These are phyloP conservation scores for Leucoma salicis DNA, from an alignment of 2,888 invertebrate species.

Conservation along the genomic window DNA sequence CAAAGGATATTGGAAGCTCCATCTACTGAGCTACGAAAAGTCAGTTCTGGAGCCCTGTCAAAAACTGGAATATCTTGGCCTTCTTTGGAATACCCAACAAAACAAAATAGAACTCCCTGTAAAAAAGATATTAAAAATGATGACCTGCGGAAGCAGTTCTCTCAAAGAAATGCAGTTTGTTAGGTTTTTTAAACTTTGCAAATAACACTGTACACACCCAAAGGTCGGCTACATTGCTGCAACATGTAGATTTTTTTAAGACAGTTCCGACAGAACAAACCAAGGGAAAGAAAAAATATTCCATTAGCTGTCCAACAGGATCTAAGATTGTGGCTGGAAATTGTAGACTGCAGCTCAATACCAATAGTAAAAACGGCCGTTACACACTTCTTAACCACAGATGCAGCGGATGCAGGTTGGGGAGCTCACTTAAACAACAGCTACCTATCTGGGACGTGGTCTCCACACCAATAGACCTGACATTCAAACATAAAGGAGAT, in stretches of 20 bases:
- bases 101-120: not conserved
- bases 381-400: conserved; percentile 2
- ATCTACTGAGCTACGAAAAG: not conserved
- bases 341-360: no score
- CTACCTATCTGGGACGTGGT: conserved; percentile 5
- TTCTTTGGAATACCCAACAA: conserved; percentile 2
- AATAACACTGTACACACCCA: not conserved
- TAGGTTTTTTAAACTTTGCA: conserved; percentile 1
- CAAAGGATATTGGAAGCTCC: conserved; percentile 5
- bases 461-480: conserved; percentile 3
- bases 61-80: conserved; percentile 12
- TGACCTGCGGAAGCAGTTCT: no score
- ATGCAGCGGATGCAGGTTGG: conserved; percentile 7
- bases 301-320: conserved; percentile 5
- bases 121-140: no score
- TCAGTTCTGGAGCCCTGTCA: conserved; percentile 12
- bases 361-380: not conserved
- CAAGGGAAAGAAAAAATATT: conserved; percentile 4
- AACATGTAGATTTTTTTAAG: not conserved
- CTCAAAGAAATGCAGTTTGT: no score
- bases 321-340: no score
- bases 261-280: conserved; percentile 3
- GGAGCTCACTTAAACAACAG: conserved; percentile 6
- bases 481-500: conserved; percentile 10
- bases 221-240: not conserved